Evolutionary conservation across 2,888 invertebrate genomes (phyloP).

Genomic region (Acleris holmiana): DNA sequence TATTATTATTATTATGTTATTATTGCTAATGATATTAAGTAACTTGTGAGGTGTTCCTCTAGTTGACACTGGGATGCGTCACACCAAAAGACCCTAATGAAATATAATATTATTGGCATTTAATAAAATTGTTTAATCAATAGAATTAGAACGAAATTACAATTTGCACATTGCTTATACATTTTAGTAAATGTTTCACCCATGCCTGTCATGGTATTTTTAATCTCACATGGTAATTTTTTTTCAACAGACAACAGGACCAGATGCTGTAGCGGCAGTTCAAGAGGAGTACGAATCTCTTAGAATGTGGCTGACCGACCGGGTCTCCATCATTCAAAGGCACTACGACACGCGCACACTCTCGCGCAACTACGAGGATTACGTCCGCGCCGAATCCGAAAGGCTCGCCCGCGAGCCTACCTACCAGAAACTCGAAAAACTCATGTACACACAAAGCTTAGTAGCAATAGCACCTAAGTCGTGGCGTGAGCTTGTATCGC

Average conservation of each 20-base stretch:
- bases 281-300: conserved; percentile 93
- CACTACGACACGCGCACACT: conserved; percentile 90
- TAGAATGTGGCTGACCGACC: conserved; percentile 92
- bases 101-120: no score
- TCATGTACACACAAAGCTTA: conserved; percentile 92
- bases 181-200: no score
- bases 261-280: conserved; percentile 89
- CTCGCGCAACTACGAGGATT: conserved; percentile 92
- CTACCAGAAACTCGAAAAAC: conserved; percentile 90
- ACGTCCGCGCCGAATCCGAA: conserved; percentile 90
- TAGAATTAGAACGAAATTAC: no score
- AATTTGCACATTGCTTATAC: no score
- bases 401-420: conserved; percentile 88
- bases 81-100: no score
- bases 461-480: conserved; percentile 92
- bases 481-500: conserved; percentile 92
- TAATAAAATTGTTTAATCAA: no score
- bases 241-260: conserved; percentile 84
- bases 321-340: conserved; percentile 90
- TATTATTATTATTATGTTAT: no score
- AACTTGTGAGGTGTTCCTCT: no score
- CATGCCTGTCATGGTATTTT: no score
- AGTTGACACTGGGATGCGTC: no score
- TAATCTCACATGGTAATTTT: not conserved
- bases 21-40: no score